Conservation (phyloP, 2,888 invertebrate species). For the Erebia epiphron region DNA sequence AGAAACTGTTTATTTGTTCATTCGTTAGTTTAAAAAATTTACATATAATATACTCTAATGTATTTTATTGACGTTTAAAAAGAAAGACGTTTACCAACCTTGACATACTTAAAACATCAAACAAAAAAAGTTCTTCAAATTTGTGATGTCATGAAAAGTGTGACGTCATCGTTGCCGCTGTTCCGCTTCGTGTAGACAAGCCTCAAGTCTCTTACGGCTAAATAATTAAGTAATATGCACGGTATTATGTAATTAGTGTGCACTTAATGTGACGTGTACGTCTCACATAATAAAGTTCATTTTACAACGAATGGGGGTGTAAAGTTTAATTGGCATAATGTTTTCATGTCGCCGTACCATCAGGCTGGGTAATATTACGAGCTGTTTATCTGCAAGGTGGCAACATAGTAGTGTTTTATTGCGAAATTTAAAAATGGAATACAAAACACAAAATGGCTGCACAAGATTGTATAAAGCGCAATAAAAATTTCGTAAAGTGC, state of each 20-base stretch:
- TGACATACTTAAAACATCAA: too few relatives aligned
- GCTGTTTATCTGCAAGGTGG: conserved; percentile 23
- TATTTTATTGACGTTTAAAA: too few relatives aligned
- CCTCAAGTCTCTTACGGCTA: conserved; percentile 11
- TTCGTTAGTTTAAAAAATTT: too few relatives aligned
- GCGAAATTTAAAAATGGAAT: conserved; percentile 20
- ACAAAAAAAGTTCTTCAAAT: too few relatives aligned
- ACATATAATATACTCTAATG: too few relatives aligned
- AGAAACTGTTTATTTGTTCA: too few relatives aligned
- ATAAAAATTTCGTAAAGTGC: neutral
- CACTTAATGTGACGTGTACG: conserved; percentile 31
- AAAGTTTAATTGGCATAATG: conserved; percentile 30
- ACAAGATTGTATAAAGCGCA: neutral
- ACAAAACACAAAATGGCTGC: neutral
- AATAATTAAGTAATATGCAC: conserved; percentile 32
- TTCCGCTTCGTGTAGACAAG: neutral
- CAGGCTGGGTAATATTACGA: conserved; percentile 30
- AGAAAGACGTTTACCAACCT: too few relatives aligned
- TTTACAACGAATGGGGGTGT: conserved; percentile 24
- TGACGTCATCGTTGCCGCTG: neutral
- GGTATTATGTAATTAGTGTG: conserved; percentile 32
- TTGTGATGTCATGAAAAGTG: too few relatives aligned
- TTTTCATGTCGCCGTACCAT: conserved; percentile 31
- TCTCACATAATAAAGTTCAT: conserved; percentile 38
- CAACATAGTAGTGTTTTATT: conserved; percentile 10